Percentiles rank a stretch among this genome's conserved stretches.
Evolutionary conservation across 2,888 invertebrate genomes (phyloP).

Genomic region (Pterostichus madidus): DNA sequence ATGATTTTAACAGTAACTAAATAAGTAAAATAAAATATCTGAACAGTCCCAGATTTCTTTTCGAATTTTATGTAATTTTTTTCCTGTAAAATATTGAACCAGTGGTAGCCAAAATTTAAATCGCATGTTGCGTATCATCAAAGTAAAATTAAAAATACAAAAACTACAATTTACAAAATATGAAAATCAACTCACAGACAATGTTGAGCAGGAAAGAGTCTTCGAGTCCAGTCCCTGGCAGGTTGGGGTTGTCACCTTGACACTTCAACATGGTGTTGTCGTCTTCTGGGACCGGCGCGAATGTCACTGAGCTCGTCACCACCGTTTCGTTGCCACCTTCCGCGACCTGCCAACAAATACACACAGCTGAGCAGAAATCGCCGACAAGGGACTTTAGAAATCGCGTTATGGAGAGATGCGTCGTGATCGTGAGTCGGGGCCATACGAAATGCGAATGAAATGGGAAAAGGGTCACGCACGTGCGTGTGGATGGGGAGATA

Average conservation of each 20-base stretch:
- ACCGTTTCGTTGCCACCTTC: constrained; percentile 85
- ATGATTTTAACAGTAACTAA: too few relatives aligned
- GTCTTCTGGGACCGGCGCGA: constrained; percentile 91
- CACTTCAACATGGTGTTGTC: constrained; percentile 91
- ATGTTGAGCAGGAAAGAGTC: constrained; percentile 91
- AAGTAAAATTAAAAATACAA: constrained; percentile 36
- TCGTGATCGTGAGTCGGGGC: too few relatives aligned
- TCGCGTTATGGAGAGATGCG: neutral
- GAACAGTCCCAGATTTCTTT: too few relatives aligned
- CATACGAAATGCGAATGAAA: too few relatives aligned
- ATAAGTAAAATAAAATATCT: too few relatives aligned
- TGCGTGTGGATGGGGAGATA: neutral
- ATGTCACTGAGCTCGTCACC: constrained; percentile 88
- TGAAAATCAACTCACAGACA: constrained; percentile 87
- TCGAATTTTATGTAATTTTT: too few relatives aligned
- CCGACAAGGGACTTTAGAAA: neutral
- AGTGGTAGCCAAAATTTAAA: too few relatives aligned
- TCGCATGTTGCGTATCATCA: too few relatives aligned
- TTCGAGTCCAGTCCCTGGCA: constrained; percentile 87
- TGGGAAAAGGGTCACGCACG: constrained; percentile 16
- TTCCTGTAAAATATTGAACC: too few relatives aligned
- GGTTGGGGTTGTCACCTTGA: constrained; percentile 90
- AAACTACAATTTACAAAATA: neutral
- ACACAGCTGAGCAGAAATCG: neutral
- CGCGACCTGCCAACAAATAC: constrained; percentile 77